Evolutionary conservation across 2,113 vertebrate genomes (phyloP).

Genomic region (Proteles cristata): DNA sequence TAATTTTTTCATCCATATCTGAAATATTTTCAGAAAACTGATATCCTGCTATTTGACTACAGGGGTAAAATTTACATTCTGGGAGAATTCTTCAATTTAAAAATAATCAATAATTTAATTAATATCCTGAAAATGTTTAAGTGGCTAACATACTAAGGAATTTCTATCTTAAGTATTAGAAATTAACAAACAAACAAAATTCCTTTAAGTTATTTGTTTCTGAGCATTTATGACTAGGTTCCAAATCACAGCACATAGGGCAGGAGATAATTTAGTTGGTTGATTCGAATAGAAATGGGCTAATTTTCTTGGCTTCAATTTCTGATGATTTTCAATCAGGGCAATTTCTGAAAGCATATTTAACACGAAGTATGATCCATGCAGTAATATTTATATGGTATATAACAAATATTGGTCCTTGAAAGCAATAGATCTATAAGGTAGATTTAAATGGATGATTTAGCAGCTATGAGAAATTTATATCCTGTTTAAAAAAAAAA

Average conservation of each 20-base stretch:
- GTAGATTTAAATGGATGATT: neutral
- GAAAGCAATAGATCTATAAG: neutral
- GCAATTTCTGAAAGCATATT: neutral
- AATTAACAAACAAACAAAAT: neutral
- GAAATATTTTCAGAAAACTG: slow-evolving; percentile 28
- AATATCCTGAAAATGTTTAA: neutral
- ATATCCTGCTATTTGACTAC: neutral
- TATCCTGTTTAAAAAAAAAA: neutral
- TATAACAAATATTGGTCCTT: neutral
- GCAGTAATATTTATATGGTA: neutral
- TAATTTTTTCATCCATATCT: neutral
- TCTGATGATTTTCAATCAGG: neutral
- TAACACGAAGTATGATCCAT: neutral
- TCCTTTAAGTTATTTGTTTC: neutral
- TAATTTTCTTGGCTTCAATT: slow-evolving; percentile 29
- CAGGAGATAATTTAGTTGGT: neutral
- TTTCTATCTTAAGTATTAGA: neutral
- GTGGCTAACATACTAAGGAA: neutral
- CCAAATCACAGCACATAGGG: neutral
- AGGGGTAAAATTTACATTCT: neutral
- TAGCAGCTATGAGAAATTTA: neutral
- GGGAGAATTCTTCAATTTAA: neutral
- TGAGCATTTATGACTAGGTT: neutral
- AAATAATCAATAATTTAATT: neutral
- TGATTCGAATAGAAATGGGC: neutral